Percentiles rank a stretch among this genome's conserved stretches.
phyloP scores from a whole-genome alignment of 2,797 vertebrate species.

The Rhinichthys osculus region DNA sequence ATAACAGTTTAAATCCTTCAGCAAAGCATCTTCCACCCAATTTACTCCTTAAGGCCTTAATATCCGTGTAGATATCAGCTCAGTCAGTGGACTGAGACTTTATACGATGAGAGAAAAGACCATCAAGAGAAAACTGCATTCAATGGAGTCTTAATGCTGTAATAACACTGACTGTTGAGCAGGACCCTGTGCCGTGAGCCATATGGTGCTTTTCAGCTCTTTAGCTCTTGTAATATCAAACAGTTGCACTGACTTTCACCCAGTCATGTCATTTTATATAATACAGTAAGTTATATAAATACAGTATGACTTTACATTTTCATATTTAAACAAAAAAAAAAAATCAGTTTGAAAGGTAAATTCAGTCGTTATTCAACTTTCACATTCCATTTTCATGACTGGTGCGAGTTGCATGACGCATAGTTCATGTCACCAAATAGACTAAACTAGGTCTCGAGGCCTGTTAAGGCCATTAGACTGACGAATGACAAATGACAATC shows the following conservation, averaged over 20 bases:
- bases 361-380: slow-evolving; percentile 9
- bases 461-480: slow-evolving; percentile 52
- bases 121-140: slow-evolving; percentile 33
- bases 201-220: slow-evolving; percentile 18
- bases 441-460: slow-evolving; percentile 35
- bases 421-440: slow-evolving; percentile 40
- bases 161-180: slow-evolving; percentile 18
- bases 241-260: slow-evolving; percentile 3
- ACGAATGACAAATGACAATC: slow-evolving; percentile 41
- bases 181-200: neutral
- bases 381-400: slow-evolving; percentile 39
- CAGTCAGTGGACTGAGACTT: slow-evolving; percentile 46
- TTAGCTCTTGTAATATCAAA: slow-evolving; percentile 17
- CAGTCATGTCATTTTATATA: slow-evolving; percentile 6
- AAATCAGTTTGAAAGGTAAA: neutral
- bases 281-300: slow-evolving; percentile 1
- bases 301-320: slow-evolving; percentile 6
- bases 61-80: slow-evolving; percentile 44
- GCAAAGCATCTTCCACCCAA: slow-evolving; percentile 50
- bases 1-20: slow-evolving; percentile 43
- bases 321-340: neutral
- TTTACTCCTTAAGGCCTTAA: slow-evolving; percentile 49
- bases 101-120: slow-evolving; percentile 28
- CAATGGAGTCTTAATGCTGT: slow-evolving; percentile 19
- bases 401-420: slow-evolving; percentile 21